Evolutionary conservation across 2,797 vertebrate species (phyloP).

Genomic region (Microctenopoma steveboyesi): DNA sequence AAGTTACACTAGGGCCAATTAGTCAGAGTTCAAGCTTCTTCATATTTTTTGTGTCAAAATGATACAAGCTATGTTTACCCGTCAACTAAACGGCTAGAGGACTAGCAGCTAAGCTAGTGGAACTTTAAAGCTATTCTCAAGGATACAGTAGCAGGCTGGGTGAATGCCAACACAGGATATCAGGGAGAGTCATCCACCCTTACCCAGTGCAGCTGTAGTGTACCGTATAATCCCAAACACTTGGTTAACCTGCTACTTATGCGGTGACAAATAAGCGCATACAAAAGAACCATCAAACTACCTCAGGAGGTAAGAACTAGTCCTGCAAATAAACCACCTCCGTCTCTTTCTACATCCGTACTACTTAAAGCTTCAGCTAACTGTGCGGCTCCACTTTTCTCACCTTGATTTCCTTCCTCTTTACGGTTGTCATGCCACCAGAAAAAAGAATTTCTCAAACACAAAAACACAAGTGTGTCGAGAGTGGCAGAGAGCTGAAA

Average conservation of each 20-base stretch:
- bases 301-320: slow-evolving; percentile 1
- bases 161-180: slow-evolving; percentile 19
- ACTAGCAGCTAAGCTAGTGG: background rate
- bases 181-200: background rate
- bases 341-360: slow-evolving; percentile 5
- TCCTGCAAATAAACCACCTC: slow-evolving; percentile 26
- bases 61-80: background rate
- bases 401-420: background rate
- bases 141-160: slow-evolving; percentile 3
- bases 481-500: slow-evolving; percentile 5
- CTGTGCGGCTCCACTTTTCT: slow-evolving; percentile 34
- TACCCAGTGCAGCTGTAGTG: background rate
- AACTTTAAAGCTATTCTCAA: slow-evolving; percentile 3
- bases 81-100: background rate
- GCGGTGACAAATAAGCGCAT: background rate
- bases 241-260: background rate
- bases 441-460: slow-evolving; percentile 9
- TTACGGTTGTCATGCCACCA: slow-evolving; percentile 7
- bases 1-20: background rate
- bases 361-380: no score
- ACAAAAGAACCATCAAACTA: background rate
- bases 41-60: background rate
- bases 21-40: background rate
- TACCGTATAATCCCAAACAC: background rate
- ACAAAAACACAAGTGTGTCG: slow-evolving; percentile 5